A percentile compares a stretch with the other conserved stretches of the same genome.
Evolutionary conservation across 1,140 invertebrate species (phyloP).

Genomic region (Drosophila punjabiensis): DNA sequence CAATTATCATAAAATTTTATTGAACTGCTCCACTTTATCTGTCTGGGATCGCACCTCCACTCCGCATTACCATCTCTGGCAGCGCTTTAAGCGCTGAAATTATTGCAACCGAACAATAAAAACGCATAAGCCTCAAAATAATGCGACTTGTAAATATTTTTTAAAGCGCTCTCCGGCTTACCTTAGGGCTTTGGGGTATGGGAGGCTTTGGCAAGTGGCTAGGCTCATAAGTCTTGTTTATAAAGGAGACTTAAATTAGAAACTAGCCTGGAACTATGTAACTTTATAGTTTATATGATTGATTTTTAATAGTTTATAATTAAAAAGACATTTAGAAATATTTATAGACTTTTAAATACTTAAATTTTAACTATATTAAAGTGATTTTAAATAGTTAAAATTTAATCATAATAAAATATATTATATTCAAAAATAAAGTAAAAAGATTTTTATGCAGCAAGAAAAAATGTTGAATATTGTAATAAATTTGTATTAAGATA

Average conservation of each 20-base stretch:
- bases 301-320: not conserved
- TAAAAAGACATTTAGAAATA: not conserved
- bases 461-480: too few relatives aligned
- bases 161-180: conserved; percentile 14
- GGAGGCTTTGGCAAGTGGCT: not conserved
- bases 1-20: conserved; percentile 83
- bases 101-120: conserved; percentile 79
- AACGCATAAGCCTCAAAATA: conserved; percentile 75
- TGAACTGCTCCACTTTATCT: conserved; percentile 79
- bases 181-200: conserved; percentile 2
- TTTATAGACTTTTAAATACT: not conserved
- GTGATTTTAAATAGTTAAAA: not conserved
- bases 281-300: not conserved
- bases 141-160: conserved; percentile 63
- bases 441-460: too few relatives aligned
- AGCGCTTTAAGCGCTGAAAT: conserved; percentile 76
- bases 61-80: conserved; percentile 36
- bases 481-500: too few relatives aligned
- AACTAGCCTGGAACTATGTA: not conserved
- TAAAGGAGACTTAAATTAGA: not conserved
- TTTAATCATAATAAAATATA: too few relatives aligned
- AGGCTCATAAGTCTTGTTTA: not conserved
- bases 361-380: not conserved
- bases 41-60: conserved; percentile 42
- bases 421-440: too few relatives aligned